phyloP scores from a whole-genome alignment of 2,113 vertebrate species.

The Cacatua alba region DNA sequence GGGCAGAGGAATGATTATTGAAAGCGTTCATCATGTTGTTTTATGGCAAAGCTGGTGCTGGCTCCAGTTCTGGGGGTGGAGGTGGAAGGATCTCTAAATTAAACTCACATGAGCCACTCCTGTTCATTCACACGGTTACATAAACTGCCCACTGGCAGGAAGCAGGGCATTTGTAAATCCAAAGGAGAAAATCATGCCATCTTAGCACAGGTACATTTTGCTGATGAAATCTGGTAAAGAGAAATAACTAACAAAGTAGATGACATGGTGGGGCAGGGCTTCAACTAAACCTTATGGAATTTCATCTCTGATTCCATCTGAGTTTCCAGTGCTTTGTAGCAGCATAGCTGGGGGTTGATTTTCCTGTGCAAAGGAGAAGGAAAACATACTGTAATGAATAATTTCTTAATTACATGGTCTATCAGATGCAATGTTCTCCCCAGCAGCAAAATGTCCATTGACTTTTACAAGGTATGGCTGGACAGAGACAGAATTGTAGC shows the following conservation, averaged over 20 bases:
- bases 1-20: neutral
- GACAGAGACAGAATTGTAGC: neutral
- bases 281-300: neutral
- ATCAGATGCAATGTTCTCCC: neutral
- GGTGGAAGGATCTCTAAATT: neutral
- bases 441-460: constrained; percentile 6
- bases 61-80: neutral
- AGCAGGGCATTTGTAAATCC: neutral
- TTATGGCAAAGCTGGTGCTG: neutral
- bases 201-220: neutral
- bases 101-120: neutral
- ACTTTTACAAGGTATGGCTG: neutral
- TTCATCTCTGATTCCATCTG: neutral
- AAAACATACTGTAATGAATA: neutral
- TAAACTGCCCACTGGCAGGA: neutral
- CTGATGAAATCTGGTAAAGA: neutral
- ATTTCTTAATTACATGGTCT: neutral
- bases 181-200: neutral
- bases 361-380: neutral
- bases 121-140: neutral
- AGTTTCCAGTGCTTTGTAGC: neutral
- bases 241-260: neutral
- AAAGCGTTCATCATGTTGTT: neutral
- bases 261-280: neutral
- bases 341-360: neutral